These are phyloP conservation scores for Quadroppia sp. DNA, from an alignment of 2,888 invertebrate species.

Conservation along the genomic window DNA sequence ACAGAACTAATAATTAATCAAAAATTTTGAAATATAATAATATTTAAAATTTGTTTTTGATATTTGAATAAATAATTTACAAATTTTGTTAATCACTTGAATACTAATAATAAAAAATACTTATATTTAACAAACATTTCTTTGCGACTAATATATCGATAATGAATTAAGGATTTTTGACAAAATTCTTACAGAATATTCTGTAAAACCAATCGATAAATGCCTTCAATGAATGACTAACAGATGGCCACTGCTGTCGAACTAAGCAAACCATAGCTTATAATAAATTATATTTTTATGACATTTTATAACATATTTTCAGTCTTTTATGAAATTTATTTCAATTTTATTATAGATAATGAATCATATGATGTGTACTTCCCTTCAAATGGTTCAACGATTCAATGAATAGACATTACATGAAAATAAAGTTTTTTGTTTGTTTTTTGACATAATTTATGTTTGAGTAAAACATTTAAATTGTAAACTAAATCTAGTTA, in stretches of 20 bases:
- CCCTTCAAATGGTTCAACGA: not conserved
- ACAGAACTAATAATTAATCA: no score
- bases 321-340: no score
- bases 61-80: no score
- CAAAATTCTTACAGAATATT: not conserved
- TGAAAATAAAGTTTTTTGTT: not conserved
- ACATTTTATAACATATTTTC: no score
- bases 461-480: no score
- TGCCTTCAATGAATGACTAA: not conserved
- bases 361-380: not conserved
- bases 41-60: no score
- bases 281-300: no score
- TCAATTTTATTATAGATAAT: not conserved
- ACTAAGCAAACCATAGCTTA: not conserved
- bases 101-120: no score
- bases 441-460: not conserved
- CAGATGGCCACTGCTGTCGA: not conserved
- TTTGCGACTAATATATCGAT: not conserved
- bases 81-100: no score
- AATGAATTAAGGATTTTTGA: not conserved
- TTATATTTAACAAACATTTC: not conserved
- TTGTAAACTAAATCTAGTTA: no score
- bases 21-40: no score
- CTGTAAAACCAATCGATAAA: not conserved
- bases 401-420: not conserved